Evolutionary conservation across 2,113 vertebrate species (phyloP).

Genomic region (Dryoscopus gambensis): DNA sequence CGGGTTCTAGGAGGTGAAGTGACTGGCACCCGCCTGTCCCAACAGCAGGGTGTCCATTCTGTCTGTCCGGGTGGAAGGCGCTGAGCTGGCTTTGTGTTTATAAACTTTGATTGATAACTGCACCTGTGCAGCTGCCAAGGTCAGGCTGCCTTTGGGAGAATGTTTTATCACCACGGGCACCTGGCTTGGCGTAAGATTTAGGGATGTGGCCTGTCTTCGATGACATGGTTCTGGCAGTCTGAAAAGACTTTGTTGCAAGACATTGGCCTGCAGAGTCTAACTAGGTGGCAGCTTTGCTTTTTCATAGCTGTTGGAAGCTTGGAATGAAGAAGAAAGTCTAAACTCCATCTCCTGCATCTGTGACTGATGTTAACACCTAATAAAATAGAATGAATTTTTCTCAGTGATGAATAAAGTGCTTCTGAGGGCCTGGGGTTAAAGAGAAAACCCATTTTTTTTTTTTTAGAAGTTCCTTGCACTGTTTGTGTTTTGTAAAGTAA

Average conservation of each 20-base stretch:
- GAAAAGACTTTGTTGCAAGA: background rate
- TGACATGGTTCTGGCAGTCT: slow-evolving; percentile 38
- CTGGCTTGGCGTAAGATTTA: slow-evolving; percentile 52
- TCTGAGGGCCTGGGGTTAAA: background rate
- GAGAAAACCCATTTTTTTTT: background rate
- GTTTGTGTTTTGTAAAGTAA: background rate
- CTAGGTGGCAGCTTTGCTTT: background rate
- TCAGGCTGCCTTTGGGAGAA: slow-evolving; percentile 47
- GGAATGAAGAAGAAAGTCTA: background rate
- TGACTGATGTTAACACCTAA: background rate
- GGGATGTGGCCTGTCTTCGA: background rate
- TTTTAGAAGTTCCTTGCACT: background rate
- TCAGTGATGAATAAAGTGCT: background rate
- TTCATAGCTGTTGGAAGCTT: background rate
- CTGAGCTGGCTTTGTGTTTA: background rate
- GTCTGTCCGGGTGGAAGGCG: background rate
- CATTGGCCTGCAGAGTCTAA: background rate
- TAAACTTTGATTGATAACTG: slow-evolving; percentile 46
- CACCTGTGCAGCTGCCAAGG: slow-evolving; percentile 10
- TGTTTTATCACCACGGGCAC: slow-evolving; percentile 34
- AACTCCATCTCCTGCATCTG: background rate
- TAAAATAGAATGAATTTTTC: background rate
- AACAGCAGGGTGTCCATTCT: background rate
- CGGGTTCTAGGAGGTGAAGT: background rate
- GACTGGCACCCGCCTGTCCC: background rate